Percentiles rank a stretch among this genome's conserved stretches.
Evolutionary conservation across 2,797 vertebrate species (phyloP).

Genomic region (Ptychadena robeensis): DNA sequence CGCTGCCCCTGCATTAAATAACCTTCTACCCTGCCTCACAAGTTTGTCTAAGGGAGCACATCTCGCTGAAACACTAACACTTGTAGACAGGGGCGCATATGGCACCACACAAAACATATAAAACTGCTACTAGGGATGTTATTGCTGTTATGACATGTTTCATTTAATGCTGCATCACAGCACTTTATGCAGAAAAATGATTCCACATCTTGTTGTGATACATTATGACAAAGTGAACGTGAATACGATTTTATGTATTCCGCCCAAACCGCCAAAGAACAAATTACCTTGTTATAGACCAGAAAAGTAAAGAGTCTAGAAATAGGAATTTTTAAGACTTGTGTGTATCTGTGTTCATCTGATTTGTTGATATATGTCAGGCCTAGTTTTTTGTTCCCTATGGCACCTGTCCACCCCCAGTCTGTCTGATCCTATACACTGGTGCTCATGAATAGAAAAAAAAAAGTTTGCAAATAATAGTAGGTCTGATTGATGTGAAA

Average conservation of each 20-base stretch:
- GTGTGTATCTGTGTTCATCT: conserved; percentile 6
- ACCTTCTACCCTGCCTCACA: conserved; percentile 17
- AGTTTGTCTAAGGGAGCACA: conserved; percentile 41
- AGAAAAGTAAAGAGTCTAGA: conserved; percentile 5
- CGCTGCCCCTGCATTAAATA: neutral
- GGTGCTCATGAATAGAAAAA: conserved; percentile 32
- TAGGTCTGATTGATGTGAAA: conserved; percentile 41
- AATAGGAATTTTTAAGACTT: neutral
- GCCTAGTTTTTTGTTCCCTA: neutral
- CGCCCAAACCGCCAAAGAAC: conserved; percentile 11
- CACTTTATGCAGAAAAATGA: conserved; percentile 20
- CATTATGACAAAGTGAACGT: conserved; percentile 41
- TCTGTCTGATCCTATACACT: conserved; percentile 39
- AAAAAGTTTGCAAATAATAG: conserved; percentile 53
- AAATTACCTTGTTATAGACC: conserved; percentile 29
- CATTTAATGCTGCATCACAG: conserved; percentile 40
- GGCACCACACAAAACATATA: conserved; percentile 46
- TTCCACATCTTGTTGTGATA: conserved; percentile 33
- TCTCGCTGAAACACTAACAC: conserved; percentile 40
- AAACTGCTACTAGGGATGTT: conserved; percentile 41
- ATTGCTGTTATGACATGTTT: conserved; percentile 43
- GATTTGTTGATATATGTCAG: conserved; percentile 24
- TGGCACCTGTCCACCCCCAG: conserved; percentile 49
- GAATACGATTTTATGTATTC: conserved; percentile 33
- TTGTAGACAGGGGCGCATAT: conserved; percentile 57